phyloP scores from a whole-genome alignment of 2,888 invertebrate genomes.

The Nebria brevicollis region DNA sequence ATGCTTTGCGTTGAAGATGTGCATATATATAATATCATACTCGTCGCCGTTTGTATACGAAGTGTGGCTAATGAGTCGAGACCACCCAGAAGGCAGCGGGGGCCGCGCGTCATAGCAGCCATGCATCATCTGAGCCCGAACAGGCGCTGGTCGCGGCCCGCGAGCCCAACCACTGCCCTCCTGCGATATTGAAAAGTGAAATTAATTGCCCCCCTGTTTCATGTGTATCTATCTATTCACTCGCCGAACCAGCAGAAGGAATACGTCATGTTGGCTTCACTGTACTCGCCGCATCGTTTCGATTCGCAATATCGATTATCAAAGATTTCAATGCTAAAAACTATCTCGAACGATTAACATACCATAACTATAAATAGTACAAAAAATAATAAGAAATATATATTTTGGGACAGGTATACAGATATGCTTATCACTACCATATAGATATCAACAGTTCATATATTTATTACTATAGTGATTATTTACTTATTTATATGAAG shows the following conservation, averaged over 20 bases:
- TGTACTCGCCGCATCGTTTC: neutral
- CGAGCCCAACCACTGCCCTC: neutral
- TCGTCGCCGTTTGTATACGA: conserved; percentile 15
- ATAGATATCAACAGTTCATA: too few species aligned
- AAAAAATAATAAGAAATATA: too few species aligned
- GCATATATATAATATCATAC: neutral
- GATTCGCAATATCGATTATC: neutral
- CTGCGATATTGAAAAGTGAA: conserved; percentile 46
- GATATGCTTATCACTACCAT: too few species aligned
- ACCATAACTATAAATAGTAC: too few species aligned
- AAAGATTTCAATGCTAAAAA: too few species aligned
- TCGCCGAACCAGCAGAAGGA: neutral
- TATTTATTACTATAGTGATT: too few species aligned
- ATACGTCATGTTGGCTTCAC: neutral
- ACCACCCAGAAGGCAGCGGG: conserved; percentile 47
- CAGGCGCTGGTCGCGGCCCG: conserved; percentile 1
- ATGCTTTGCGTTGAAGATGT: neutral
- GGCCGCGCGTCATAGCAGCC: conserved; percentile 40
- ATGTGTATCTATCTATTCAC: conserved; percentile 7
- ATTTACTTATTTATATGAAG: too few species aligned
- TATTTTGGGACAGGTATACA: too few species aligned
- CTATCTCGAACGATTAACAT: too few species aligned
- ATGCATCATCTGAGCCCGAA: conserved; percentile 38
- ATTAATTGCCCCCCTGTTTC: conserved; percentile 35
- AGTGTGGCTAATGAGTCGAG: conserved; percentile 47